Base-by-base conservation (phyloP, 2,888 invertebrate genomes). In the Camptogramma bilineatum region DNA sequence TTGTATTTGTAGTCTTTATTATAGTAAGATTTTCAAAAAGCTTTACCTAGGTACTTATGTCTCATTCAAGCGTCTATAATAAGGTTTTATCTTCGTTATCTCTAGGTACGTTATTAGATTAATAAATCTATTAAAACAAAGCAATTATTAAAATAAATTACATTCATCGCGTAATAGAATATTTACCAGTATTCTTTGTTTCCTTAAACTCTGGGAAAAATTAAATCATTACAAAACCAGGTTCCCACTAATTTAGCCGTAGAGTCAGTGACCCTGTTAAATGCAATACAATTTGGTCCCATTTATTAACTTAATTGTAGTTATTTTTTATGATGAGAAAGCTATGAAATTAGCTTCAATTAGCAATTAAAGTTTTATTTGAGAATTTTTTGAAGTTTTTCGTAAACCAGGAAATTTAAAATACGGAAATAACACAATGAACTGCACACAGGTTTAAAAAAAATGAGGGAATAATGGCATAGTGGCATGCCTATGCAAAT, bases 291-390 rank as follows among this genome's bases (percentile, higher is more conserved):
- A 53, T 61, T 57, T 52, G 31, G 44, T 51, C 53, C 34, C 31
- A 57, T 62, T 48, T 31, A 50, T 53, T 63, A 62, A 62, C 56
- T 57, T 64, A 56, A 55, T 62, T 47, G 63, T 61, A 62, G 62
- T 58, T 65, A 68, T 74, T 72, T 73, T 71, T 73, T 73, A 64
- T 55, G 52, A 64, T 72, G 73, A 73, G 74, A 78, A 78, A 73
- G 69, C 66, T 48, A 48, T 55, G 31, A 34, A 47, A 55, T 34
- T 19, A 46, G 68, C 64, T 70, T 70, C 62, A 69, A 66, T 62
- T 52, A 69, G 65, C n/a, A 47, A n/a, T 50, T 52, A 34, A 34
- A 56, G 28, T 46, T 65, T 57, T 62, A 39, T 53, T 56, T 63
- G 63, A 53, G 66, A 64, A 34, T 10, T 39, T 39, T 54, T 52